phyloP scores from a whole-genome alignment of 1,140 invertebrate species.

The Cherax destructor region DNA sequence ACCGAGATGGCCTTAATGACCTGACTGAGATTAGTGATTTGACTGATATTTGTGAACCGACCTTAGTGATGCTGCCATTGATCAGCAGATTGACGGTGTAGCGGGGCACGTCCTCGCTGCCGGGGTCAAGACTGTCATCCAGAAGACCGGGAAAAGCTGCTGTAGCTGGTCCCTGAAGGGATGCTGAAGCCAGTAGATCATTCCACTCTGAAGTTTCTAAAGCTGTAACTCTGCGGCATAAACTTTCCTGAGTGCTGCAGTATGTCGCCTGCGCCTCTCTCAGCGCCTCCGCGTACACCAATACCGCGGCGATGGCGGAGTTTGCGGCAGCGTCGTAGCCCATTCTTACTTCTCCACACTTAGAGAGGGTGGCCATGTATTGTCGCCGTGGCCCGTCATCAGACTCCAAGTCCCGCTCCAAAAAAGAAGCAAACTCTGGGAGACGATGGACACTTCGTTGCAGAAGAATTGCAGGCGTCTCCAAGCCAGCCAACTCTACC shows the following conservation, averaged over 20 bases:
- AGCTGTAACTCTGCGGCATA: neutral
- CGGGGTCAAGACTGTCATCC: neutral
- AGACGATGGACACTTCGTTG: slow-evolving; percentile 17
- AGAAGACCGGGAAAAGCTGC: slow-evolving; percentile 34
- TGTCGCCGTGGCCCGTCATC: slow-evolving; percentile 22
- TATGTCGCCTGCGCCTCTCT: slow-evolving; percentile 24
- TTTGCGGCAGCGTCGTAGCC: slow-evolving; percentile 38
- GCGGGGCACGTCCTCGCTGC: slow-evolving; percentile 38
- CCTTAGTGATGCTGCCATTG: slow-evolving; percentile 40
- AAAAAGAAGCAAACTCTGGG: slow-evolving; percentile 19
- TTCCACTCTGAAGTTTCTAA: slow-evolving; percentile 19
- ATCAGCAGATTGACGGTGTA: slow-evolving; percentile 32
- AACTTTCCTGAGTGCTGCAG: neutral
- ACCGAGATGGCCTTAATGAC: too few relatives aligned
- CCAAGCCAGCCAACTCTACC: slow-evolving; percentile 35
- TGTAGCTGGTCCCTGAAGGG: neutral
- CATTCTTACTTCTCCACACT: slow-evolving; percentile 20
- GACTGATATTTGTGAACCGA: neutral
- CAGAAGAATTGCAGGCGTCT: slow-evolving; percentile 25
- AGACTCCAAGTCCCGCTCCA: slow-evolving; percentile 23
- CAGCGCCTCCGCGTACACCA: slow-evolving; percentile 36
- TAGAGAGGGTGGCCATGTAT: slow-evolving; percentile 38
- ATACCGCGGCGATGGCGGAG: slow-evolving; percentile 33
- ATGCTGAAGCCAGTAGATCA: slow-evolving; percentile 16
- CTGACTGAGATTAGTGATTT: too few relatives aligned